These are phyloP conservation scores for Euzophera pinguis DNA, from an alignment of 2,888 invertebrate species.

Conservation along the genomic window DNA sequence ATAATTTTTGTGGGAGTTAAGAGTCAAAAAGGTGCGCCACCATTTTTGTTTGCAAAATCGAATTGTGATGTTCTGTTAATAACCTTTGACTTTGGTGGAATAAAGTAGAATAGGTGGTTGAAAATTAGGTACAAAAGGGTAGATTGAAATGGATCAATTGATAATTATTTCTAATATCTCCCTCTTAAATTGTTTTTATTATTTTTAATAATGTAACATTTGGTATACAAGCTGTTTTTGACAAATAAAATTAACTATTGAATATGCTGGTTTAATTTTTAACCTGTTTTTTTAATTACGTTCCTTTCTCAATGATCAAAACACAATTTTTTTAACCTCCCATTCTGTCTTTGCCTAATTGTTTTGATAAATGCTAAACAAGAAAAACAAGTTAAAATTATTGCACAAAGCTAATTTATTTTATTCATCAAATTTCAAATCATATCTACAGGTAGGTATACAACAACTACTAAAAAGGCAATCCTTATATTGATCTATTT, in stretches of 20 bases:
- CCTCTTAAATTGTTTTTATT: constrained; percentile 1
- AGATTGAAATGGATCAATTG: not conserved
- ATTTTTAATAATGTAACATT: constrained; percentile 4
- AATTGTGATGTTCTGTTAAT: too few species aligned
- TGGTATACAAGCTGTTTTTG: constrained; percentile 13
- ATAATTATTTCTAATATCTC: not conserved
- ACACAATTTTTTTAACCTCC: too few species aligned
- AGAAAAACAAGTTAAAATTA: not conserved
- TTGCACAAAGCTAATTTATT: not conserved
- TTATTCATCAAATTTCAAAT: too few species aligned
- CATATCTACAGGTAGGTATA: too few species aligned
- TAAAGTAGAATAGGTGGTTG: not conserved
- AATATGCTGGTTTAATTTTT: constrained; percentile 16
- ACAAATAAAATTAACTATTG: constrained; percentile 16
- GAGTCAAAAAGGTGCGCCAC: too few species aligned
- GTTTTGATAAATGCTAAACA: not conserved
- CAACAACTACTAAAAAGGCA: not conserved
- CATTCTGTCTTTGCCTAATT: too few species aligned
- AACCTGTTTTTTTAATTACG: too few species aligned
- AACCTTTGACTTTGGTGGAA: too few species aligned
- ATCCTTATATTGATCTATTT: not conserved
- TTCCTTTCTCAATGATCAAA: too few species aligned
- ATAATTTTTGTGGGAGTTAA: too few species aligned
- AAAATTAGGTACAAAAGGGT: not conserved
- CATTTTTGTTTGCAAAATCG: too few species aligned